These are phyloP conservation scores for Phyto melanocephala DNA, from an alignment of 2,888 invertebrate species.

Conservation along the genomic window DNA sequence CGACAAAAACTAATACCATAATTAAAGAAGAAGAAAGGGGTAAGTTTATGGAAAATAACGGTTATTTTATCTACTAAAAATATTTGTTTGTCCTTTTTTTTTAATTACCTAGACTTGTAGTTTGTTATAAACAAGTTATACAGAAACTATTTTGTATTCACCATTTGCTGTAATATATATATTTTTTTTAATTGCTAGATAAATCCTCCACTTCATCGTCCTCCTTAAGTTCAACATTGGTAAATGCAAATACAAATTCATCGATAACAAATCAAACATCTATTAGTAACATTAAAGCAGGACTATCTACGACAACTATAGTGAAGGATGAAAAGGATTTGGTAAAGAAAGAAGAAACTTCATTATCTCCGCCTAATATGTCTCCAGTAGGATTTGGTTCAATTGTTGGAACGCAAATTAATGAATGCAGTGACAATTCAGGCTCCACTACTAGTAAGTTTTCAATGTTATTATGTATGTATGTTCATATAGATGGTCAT, in stretches of 20 bases:
- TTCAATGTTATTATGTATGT: too few relatives aligned
- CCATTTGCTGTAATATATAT: too few relatives aligned
- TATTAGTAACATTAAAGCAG: slow-evolving; percentile 18
- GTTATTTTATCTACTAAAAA: too few relatives aligned
- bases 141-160: too few relatives aligned
- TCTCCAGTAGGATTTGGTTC: slow-evolving; percentile 76
- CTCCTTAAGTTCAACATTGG: slow-evolving; percentile 46
- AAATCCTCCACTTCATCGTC: slow-evolving; percentile 58
- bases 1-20: slow-evolving; percentile 44
- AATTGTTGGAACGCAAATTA: slow-evolving; percentile 62
- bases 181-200: slow-evolving; percentile 6
- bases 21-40: slow-evolving; percentile 72
- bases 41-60: slow-evolving; percentile 27
- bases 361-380: slow-evolving; percentile 72
- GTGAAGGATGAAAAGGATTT: slow-evolving; percentile 72
- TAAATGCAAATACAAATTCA: slow-evolving; percentile 47
- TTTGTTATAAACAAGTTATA: too few relatives aligned
- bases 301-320: slow-evolving; percentile 54
- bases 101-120: too few relatives aligned
- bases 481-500: too few relatives aligned
- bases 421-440: slow-evolving; percentile 64
- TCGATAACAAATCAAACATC: slow-evolving; percentile 28
- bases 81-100: too few relatives aligned
- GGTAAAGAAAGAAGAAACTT: slow-evolving; percentile 74
- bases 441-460: slow-evolving; percentile 58